These are phyloP conservation scores for Eueremaeus valkanovi DNA, from an alignment of 2,888 invertebrate genomes.

Conservation along the genomic window DNA sequence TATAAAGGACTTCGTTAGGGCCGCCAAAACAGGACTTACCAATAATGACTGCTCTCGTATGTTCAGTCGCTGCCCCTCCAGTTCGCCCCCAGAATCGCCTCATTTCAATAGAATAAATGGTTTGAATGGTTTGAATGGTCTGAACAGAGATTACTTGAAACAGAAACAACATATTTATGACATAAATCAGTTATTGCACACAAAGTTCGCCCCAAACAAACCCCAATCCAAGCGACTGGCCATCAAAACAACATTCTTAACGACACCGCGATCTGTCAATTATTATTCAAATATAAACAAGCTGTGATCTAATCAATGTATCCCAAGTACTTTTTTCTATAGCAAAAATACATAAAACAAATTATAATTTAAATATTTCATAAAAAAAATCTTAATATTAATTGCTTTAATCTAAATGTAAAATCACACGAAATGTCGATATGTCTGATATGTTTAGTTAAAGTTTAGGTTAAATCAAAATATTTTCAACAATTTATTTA, in stretches of 20 bases:
- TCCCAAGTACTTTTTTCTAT: not conserved
- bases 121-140: not conserved
- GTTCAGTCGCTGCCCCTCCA: conserved; percentile 29
- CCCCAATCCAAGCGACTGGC: not conserved
- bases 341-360: not conserved
- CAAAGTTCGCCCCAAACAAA: not conserved
- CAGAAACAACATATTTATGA: conserved; percentile 14
- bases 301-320: conserved; percentile 20
- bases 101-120: conserved; percentile 2
- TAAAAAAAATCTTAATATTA: not conserved
- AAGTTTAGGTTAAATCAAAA: too few relatives aligned
- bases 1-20: conserved; percentile 43
- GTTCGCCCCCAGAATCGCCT: not conserved
- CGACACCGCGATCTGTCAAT: conserved; percentile 9
- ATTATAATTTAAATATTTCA: not conserved
- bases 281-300: conserved; percentile 15
- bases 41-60: conserved; percentile 41
- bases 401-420: too few relatives aligned
- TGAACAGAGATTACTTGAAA: not conserved
- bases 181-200: conserved; percentile 19
- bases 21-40: conserved; percentile 43
- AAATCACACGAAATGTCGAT: too few relatives aligned
- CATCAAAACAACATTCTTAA: not conserved
- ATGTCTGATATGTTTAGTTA: too few relatives aligned
- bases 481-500: too few relatives aligned